Evolutionary conservation across 2,888 invertebrate genomes (phyloP), one percentile per base, ranked within the genome.

Genomic region (Ichneumoninae sp.): DNA sequence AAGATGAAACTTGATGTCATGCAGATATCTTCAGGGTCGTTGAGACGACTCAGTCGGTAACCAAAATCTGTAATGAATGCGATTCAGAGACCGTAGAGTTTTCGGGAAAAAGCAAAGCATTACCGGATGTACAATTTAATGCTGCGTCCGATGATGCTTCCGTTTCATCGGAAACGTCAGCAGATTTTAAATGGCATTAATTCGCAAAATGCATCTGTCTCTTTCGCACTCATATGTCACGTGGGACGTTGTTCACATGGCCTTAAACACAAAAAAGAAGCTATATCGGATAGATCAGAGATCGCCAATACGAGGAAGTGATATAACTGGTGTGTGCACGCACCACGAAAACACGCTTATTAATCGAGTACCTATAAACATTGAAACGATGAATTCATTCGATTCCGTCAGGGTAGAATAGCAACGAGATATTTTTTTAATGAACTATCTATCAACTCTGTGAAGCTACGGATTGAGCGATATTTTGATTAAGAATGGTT

Each of bases 261-360:
- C 26, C 26, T 26, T 26, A 57, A 71, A 10, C 2, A 73, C 5
- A 26, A 73, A 8, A 47, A 63, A 40, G 30, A 19, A 36, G 30
- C 40, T 36, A 71, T 78, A 71, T 79, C 63, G 33, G 44, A 71
- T 50, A 33, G 47, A 63, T 13, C 16, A 47, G 26, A 26, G 19
- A 66, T 71, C 52, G 71, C 66, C 30, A 33, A 73, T 73, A 54
- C 26, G 6, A 30, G 16, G 7, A 33, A 40, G 54, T 60, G 60
- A 69, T 47, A 60, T 4, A 36, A 57, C 54, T 19, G 16, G 6
- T 80, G 57, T 68, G 65, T 71, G 71, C 40, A 68, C 30, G 66
- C 73, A 80, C 71, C 71, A 16, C 52, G n/a, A 60, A 19, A 4
- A 74, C 66, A 80, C 66, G 80, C 80, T 80, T 80, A 57, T 68